Conservation (phyloP, 2,797 vertebrate genomes). For the Diplodus puntazzo region DNA sequence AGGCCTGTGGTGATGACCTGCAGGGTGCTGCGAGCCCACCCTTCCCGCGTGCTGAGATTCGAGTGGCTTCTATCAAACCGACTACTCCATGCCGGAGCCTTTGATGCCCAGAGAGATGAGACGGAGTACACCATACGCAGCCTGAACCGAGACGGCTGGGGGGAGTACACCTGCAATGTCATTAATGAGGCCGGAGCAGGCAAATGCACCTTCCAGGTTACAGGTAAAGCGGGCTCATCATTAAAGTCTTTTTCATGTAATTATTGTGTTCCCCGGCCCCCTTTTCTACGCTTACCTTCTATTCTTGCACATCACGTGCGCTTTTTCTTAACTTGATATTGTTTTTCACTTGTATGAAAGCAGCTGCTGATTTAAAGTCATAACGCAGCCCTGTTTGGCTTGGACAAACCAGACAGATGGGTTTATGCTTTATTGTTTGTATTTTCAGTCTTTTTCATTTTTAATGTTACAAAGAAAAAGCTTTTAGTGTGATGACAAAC, state of each 20-base stretch:
- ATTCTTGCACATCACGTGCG: too few species aligned
- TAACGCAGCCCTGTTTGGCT: not conserved
- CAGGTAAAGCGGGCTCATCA: conserved; percentile 84
- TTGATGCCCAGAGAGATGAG: conserved; percentile 91
- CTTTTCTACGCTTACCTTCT: too few species aligned
- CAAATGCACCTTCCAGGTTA: conserved; percentile 95
- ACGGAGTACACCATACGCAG: conserved; percentile 91
- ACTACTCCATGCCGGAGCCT: conserved; percentile 91
- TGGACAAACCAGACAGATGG: not conserved
- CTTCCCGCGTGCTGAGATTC: conserved; percentile 93
- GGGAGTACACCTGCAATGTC: conserved; percentile 96
- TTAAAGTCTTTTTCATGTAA: not conserved
- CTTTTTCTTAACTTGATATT: too few species aligned
- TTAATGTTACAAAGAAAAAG: conserved; percentile 13
- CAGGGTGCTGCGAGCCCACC: conserved; percentile 93
- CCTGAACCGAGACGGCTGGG: conserved; percentile 92
- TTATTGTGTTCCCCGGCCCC: not conserved
- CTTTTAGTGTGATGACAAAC: not conserved
- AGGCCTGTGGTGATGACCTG: conserved; percentile 94
- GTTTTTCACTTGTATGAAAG: too few species aligned
- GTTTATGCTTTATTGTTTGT: not conserved
- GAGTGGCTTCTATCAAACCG: conserved; percentile 96
- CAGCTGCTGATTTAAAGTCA: not conserved
- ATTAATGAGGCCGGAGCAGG: conserved; percentile 96
- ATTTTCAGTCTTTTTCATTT: conserved; percentile 4